A percentile compares a stretch with the other conserved stretches of the same genome.
Evolutionary conservation across 1,140 invertebrate genomes (phyloP).

Genomic region (Heliconius eleuchia): DNA sequence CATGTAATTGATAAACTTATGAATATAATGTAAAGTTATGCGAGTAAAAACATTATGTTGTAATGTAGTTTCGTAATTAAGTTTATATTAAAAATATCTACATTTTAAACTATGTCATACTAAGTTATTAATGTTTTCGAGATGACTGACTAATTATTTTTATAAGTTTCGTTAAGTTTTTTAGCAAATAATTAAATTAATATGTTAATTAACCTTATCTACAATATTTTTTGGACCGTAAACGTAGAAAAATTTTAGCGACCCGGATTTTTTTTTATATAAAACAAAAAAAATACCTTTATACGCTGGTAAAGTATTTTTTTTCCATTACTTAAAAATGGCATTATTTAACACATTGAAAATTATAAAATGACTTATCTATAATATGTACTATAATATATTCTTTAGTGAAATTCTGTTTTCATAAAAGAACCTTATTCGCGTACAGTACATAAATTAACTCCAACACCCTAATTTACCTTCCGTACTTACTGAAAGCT

Average conservation of each 20-base stretch:
- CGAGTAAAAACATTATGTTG: neutral
- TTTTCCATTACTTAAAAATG: too few relatives aligned
- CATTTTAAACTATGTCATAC: neutral
- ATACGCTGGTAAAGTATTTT: too few relatives aligned
- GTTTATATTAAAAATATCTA: neutral
- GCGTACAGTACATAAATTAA: conserved; percentile 2
- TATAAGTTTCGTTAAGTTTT: too few relatives aligned
- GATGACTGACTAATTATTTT: neutral
- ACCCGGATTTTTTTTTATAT: too few relatives aligned
- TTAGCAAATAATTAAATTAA: too few relatives aligned
- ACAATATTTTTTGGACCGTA: too few relatives aligned
- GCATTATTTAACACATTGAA: too few relatives aligned
- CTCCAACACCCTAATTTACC: conserved; percentile 28
- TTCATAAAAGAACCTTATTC: neutral
- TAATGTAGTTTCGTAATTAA: conserved; percentile 1
- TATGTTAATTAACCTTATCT: too few relatives aligned
- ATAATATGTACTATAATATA: neutral
- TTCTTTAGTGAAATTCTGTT: neutral
- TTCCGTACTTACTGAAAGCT: conserved; percentile 34
- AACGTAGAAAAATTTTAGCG: too few relatives aligned
- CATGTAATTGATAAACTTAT: conserved; percentile 12
- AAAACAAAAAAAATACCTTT: too few relatives aligned
- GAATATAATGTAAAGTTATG: conserved; percentile 1
- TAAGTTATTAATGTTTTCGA: neutral
- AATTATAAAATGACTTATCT: too few relatives aligned